Evolutionary conservation across 1,140 invertebrate species (phyloP).

Genomic region (Nylanderia fulva): DNA sequence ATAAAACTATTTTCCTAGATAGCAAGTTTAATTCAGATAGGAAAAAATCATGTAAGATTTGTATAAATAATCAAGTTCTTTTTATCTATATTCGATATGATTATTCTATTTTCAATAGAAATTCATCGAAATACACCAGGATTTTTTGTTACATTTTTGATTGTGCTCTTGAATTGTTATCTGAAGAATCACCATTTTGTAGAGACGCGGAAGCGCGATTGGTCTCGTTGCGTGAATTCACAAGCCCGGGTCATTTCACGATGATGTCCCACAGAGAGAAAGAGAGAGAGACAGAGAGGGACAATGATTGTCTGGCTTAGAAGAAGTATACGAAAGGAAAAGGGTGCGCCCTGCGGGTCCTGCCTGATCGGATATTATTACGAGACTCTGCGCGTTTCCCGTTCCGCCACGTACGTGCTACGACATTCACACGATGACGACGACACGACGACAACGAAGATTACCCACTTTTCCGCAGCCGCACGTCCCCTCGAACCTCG

Average conservation of each 20-base stretch:
- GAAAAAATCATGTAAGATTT: neutral
- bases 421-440: slow-evolving; percentile 36
- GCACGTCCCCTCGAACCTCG: slow-evolving; percentile 55
- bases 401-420: slow-evolving; percentile 42
- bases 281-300: slow-evolving; percentile 34
- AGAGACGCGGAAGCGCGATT: slow-evolving; percentile 76
- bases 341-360: slow-evolving; percentile 57
- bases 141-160: neutral
- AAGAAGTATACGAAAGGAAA: slow-evolving; percentile 31
- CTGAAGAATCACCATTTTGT: neutral
- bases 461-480: slow-evolving; percentile 63
- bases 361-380: slow-evolving; percentile 55
- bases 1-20: slow-evolving; percentile 7
- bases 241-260: slow-evolving; percentile 53
- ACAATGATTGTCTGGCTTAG: slow-evolving; percentile 71
- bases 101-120: neutral
- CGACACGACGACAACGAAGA: slow-evolving; percentile 18
- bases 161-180: neutral
- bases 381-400: slow-evolving; percentile 17
- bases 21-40: neutral
- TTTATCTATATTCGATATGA: neutral
- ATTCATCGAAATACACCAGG: neutral
- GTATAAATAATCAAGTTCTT: neutral
- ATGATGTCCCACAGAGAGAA: slow-evolving; percentile 31
- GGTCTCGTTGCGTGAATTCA: slow-evolving; percentile 61